Base-by-base conservation (phyloP, 2,113 vertebrate genomes). In the Steatornis caripensis region DNA sequence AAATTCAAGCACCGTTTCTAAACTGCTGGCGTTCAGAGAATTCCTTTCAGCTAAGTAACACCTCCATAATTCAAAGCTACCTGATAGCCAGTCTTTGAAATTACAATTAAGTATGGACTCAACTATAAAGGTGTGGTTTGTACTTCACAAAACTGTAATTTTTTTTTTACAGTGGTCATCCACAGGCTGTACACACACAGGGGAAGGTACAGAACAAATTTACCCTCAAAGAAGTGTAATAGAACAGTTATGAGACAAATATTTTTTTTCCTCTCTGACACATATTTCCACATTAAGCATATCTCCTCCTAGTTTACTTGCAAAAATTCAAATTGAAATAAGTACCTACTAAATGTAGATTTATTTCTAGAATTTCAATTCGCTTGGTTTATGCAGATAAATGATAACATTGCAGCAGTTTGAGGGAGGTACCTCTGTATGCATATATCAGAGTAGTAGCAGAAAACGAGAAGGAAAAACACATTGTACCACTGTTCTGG, bases 371-470 rank as follows among this genome's bases (percentile, higher is more conserved):
- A n/a, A 12, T 76, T 90, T 54, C 37, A 37, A 3, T 32, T 27
- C 58, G 12, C 43, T 51, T 0, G 0, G 43, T 34, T 62, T 60
- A 58, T 4, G 3, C 5, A 83, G 46, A 22, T 34, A 70, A 48
- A 87, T 5, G 19, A 1, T 22, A 71, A 20, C 2, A 6, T 11
- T 26, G 19, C n/a, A 76, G 36, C 15, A 92, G 46, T 70, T 78
- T 58, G 32, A 29, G 1, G 15, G 41, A 62, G 11, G 20, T 20
- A 32, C 6, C 10, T 48, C 57, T 7, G 14, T 2, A 30, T 17
- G 53, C 9, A 41, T 0, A 1, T 22, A 62, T 24, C 0, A 5
- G 22, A 70, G 3, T 1, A 60, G 17, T 20, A 53, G 46, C 30
- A 80, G n/a, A 46, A 65, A 65, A 66, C 12, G 39, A 19, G 18